These are phyloP conservation scores for Dicyrtomina minuta DNA, from an alignment of 2,888 invertebrate genomes.

Conservation along the genomic window DNA sequence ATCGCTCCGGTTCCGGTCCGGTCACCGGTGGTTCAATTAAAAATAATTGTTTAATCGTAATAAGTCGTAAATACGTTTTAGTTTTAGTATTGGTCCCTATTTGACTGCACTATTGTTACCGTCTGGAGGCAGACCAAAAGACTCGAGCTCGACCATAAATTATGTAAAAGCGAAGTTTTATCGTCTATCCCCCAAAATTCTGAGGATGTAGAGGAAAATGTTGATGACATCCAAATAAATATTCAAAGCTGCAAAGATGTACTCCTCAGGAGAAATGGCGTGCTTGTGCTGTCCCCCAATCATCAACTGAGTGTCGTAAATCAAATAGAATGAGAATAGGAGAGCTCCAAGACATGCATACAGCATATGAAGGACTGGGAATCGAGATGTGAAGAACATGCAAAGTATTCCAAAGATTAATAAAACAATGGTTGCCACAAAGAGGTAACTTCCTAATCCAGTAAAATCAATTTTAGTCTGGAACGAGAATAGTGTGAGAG, in stretches of 20 bases:
- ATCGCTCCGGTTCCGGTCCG: too few species aligned
- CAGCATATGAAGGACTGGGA: conserved; percentile 64
- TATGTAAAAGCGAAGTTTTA: too few species aligned
- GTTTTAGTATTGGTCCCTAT: too few species aligned
- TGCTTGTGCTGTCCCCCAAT: conserved; percentile 87
- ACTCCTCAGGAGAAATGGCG: conserved; percentile 86
- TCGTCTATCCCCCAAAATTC: too few species aligned
- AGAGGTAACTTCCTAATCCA: conserved; percentile 72
- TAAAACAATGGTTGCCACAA: conserved; percentile 73
- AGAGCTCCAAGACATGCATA: conserved; percentile 85
- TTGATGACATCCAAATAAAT: conserved; percentile 86
- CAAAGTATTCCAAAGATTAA: conserved; percentile 79
- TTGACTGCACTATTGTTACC: too few species aligned
- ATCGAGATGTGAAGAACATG: conserved; percentile 63
- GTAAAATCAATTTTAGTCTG: conserved; percentile 75
- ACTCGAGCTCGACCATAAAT: too few species aligned
- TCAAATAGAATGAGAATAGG: conserved; percentile 81
- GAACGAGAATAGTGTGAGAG: conserved; percentile 38
- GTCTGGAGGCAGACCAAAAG: too few species aligned
- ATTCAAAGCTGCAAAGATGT: conserved; percentile 87
- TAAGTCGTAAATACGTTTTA: too few species aligned
- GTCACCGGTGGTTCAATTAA: too few species aligned
- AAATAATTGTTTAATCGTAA: too few species aligned
- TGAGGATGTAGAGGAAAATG: conserved; percentile 83
- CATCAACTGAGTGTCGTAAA: conserved; percentile 89